Conservation (phyloP, 2,797 vertebrate species). For the Aphelocoma californica region DNA sequence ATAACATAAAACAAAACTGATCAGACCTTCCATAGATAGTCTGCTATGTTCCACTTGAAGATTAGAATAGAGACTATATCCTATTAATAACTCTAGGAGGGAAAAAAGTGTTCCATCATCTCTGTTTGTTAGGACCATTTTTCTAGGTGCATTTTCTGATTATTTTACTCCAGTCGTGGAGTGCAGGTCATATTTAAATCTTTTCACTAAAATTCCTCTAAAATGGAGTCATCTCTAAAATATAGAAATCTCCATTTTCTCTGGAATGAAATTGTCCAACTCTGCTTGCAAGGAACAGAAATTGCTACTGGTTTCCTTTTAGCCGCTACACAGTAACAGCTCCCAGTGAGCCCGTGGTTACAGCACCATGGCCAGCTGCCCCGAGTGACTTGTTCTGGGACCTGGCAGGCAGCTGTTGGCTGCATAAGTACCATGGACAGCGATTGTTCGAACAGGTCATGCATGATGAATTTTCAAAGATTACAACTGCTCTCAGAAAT, state of each 20-base stretch:
- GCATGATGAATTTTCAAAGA: not conserved
- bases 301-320: not conserved
- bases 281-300: not conserved
- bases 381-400: not conserved
- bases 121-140: not conserved
- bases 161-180: not conserved
- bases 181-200: not conserved
- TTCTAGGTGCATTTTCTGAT: not conserved
- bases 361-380: not conserved
- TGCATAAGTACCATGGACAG: not conserved
- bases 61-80: not conserved
- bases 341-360: not conserved
- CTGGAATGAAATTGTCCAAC: not conserved
- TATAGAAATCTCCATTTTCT: not conserved
- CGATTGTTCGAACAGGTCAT: fast-evolving
- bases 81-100: fast-evolving
- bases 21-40: not conserved
- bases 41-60: not conserved
- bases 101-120: not conserved
- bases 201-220: not conserved
- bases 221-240: not conserved
- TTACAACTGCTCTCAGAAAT: not conserved
- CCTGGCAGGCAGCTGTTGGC: not conserved
- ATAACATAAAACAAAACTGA: not conserved
- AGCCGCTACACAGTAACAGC: fast-evolving